These are phyloP conservation scores for Microhierax caerulescens DNA, from an alignment of 2,797 vertebrate species.

Conservation along the genomic window DNA sequence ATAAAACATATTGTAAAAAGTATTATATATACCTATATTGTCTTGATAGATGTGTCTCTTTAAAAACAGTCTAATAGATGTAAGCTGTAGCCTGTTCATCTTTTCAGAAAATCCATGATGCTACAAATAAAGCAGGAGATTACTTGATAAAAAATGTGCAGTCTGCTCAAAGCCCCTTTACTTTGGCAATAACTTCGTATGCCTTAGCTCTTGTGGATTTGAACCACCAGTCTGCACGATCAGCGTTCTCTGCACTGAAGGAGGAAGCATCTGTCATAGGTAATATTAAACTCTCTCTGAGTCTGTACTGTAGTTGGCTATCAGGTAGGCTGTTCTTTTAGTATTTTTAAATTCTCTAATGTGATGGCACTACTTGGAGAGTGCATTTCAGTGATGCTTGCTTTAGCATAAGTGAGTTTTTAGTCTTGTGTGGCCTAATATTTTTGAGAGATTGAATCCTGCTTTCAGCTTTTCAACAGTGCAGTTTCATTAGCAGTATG, in stretches of 20 bases:
- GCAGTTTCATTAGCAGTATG: neutral
- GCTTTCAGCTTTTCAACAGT: neutral
- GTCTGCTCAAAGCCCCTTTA: slow-evolving; percentile 81
- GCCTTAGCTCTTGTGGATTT: slow-evolving; percentile 82
- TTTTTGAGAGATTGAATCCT: neutral
- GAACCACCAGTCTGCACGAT: neutral
- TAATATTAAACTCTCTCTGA: neutral
- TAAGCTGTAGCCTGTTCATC: neutral
- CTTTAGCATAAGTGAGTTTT: neutral
- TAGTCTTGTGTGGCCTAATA: neutral
- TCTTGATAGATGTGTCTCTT: neutral
- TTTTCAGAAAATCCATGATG: slow-evolving; percentile 76
- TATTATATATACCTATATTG: accelerated
- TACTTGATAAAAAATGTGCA: slow-evolving; percentile 77
- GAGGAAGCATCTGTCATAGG: slow-evolving; percentile 78
- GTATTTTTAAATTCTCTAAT: neutral
- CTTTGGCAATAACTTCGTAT: slow-evolving; percentile 81
- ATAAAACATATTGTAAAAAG: neutral
- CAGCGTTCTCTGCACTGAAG: slow-evolving; percentile 71
- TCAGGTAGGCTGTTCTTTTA: neutral
- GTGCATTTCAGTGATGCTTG: neutral
- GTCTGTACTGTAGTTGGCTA: neutral
- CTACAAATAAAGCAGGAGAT: slow-evolving; percentile 70
- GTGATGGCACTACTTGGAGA: neutral
- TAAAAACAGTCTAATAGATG: neutral